Evolutionary conservation across 2,797 vertebrate species (phyloP).

Genomic region (Manis pentadactyla): DNA sequence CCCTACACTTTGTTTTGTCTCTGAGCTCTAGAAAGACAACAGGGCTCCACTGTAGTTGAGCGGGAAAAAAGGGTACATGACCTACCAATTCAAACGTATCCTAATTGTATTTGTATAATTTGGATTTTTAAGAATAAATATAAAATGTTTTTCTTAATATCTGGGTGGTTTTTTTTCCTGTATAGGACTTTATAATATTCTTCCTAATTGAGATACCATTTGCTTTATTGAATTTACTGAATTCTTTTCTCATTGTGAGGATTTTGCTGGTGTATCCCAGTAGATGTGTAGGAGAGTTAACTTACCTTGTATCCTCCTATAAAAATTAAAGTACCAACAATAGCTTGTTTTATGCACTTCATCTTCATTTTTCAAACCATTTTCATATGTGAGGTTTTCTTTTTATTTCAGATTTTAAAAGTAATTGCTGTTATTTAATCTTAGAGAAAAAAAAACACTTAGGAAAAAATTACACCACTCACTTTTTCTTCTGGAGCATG

Average conservation of each 20-base stretch:
- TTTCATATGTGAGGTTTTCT: constrained; percentile 46
- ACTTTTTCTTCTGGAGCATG: constrained; percentile 16
- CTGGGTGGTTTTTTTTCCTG: background rate
- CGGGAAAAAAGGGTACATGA: background rate
- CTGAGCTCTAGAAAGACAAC: constrained; percentile 31
- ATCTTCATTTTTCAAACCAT: constrained; percentile 65
- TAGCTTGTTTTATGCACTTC: constrained; percentile 63
- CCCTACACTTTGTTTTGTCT: constrained; percentile 64
- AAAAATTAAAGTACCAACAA: constrained; percentile 65
- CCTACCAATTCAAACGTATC: background rate
- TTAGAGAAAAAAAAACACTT: constrained; percentile 31
- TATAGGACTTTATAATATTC: constrained; percentile 16
- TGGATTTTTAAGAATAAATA: constrained; percentile 37
- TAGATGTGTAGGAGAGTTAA: constrained; percentile 1
- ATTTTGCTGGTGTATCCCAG: constrained; percentile 24
- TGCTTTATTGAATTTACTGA: constrained; percentile 56
- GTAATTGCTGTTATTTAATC: constrained; percentile 56
- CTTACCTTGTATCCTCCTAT: constrained; percentile 55
- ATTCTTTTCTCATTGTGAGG: constrained; percentile 31
- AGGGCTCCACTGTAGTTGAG: background rate
- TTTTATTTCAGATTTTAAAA: constrained; percentile 71
- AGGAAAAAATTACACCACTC: background rate
- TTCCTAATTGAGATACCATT: constrained; percentile 5
- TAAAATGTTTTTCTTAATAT: constrained; percentile 33
- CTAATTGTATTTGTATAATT: constrained; percentile 3